Evolutionary conservation across 1,140 invertebrate genomes (phyloP), one percentile per base, ranked within the genome.

Genomic region (Arctopsyche grandis): DNA sequence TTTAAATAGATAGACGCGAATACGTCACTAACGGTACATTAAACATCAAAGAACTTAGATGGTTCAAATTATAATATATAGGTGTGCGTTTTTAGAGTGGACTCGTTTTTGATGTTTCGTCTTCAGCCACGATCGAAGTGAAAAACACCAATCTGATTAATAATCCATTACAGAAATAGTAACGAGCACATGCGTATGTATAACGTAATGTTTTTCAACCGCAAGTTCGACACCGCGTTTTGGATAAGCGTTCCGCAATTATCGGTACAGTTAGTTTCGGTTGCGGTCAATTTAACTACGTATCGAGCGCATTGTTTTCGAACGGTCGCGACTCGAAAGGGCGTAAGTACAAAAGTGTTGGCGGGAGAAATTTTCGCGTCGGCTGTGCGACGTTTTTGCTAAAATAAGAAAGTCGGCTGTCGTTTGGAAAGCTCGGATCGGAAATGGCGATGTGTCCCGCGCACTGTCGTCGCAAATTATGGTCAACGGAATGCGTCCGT

Each of bases 401-500:
- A 12, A 19, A 24, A 16, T 7, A 66, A 66, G 63, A 66, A 66
- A 66, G 63, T 66, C 63, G 63, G 63, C 24, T 66, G 22, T 9
- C 63, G 24, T 66, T 60, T 66, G 4, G 63, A 66, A 66, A 66
- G 63, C 63, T 66, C 48, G 22, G 0, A 29, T 66, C 26, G 63
- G 63, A 66, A 66, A 66, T 22, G 24, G 12, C 63, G 21, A 22
- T 5, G 48, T 66, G 63, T 66, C 63, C 63, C 63, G 63, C 10
- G 63, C 9, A 26, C 24, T 5, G 26, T 66, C 63, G 22, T 10
- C 22, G 24, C 3, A 16, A 66, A 66, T 66, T 66, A 66, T 66
- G 63, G 63, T 66, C 63, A 66, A 66, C 63, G 63, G 63, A 66
- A 66, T 66, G 19, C 63, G 63, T 22, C 14, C 63, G 21, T 22